Evolutionary conservation across 2,797 vertebrate genomes (phyloP), one percentile per base, ranked within the genome.

Genomic region (Peromyscus nudipes): DNA sequence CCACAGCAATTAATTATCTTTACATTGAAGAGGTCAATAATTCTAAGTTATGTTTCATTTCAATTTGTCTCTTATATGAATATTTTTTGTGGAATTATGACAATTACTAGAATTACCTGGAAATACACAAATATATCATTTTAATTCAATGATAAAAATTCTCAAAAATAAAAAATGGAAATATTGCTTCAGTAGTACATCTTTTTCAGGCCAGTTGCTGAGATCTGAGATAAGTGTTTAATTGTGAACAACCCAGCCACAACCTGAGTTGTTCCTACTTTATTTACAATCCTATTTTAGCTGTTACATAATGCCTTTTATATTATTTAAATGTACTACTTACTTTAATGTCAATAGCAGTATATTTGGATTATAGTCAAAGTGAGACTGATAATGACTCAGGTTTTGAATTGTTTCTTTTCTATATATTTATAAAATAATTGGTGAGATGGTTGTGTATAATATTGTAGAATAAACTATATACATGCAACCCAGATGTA

Each of bases 141-240:
- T 97, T 92, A 85, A 92, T 87, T 12, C 34, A 93, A 82, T 95
- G 1, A 62, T 83, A 86, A 88, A 69, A 82, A 82, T 81, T 6
- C 4, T 17, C 82, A 88, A 57, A 93, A 93, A 67, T 2, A 0
- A 77, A 93, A 77, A 1, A 27, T 31, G 46, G 7, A 73, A 84
- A 86, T 91, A 65, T 60, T 90, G 2, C 1, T 91, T 0, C 49
- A 52, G 25, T 4, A 21, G 1, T 2, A 65, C 4, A 4, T 27
- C 46, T n/a, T 88, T 46, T 40, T 46, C 0, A 27, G 62, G 57
- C 13, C 49, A 93, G 60, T 21, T 77, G 1, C 40, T 95, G 23
- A 92, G 27, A 95, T 46, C 7, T 89, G 37, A 65, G 19, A 64
- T 81, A 21, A 90, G 55, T 65, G 2, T 64, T 94, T 92, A 75